Evolutionary conservation across 2,113 vertebrate species (phyloP), one percentile per base, ranked within the genome.

Genomic region (Meleagris gallopavo): DNA sequence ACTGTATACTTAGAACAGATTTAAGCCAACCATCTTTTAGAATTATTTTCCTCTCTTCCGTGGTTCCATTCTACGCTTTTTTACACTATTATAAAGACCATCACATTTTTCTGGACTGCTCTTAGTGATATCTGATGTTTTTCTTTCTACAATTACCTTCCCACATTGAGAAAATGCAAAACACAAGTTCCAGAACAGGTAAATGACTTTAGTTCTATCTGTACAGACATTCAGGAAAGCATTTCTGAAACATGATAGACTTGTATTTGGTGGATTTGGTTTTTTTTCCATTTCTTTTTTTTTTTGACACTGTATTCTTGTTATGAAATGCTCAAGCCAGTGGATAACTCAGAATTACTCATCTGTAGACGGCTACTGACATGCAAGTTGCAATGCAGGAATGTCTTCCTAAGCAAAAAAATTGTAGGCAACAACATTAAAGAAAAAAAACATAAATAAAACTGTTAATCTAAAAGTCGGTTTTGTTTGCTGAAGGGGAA

Each of bases 331-430:
- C 29, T 62, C 29, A 13, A 30, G 17, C 21, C 50, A 55, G 13
- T 1, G 41, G 13, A 6, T 78, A 71, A 67, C n/a, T 38, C 11
- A 41, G 21, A 30, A 65, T 22, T 21, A 62, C 14, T 66, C 41
- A 30, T 30, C 25, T 72, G 46, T 46, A 67, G 10, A 70, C 14
- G 22, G 13, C 48, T 55, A 34, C 15, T 78, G 52, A 66, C 32
- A 36, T 2, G 36, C 58, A 76, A 67, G 57, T 76, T 66, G 25
- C n/a, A 79, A 24, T 10, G 11, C 34, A 83, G 57, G 38, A 73
- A 62, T 62, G 41, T 45, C 62, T 83, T 86, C 58, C 41, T 36
- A 86, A 76, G 58, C 7, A 76, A 67, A 86, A 86, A 83, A 79
- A 36, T 6, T 29, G 9, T 22, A 62, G 15, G 52, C 21, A 90